phyloP scores from a whole-genome alignment of 2,113 vertebrate species.

The Morone saxatilis region DNA sequence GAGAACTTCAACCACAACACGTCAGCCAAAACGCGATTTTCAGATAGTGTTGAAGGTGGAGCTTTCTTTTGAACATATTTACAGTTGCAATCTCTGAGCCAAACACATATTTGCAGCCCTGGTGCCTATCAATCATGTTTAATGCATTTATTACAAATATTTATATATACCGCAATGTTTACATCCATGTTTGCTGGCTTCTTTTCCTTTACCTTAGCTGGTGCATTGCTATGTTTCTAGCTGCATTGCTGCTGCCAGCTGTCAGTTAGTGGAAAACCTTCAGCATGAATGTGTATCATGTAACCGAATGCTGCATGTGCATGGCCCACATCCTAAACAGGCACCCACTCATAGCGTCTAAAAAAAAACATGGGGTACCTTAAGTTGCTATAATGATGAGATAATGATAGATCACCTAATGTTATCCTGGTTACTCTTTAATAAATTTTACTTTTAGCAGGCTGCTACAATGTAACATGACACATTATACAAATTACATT shows the following conservation, averaged over 20 bases:
- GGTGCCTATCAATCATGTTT: background rate
- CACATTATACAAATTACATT: background rate
- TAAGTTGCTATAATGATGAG: background rate
- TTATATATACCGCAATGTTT: background rate
- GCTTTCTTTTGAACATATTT: background rate
- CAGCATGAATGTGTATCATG: background rate
- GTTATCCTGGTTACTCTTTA: background rate
- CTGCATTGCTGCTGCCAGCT: too few species aligned
- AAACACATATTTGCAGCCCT: background rate
- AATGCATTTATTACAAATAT: background rate
- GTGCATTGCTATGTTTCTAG: too few species aligned
- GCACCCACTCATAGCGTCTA: too few species aligned
- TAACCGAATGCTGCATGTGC: too few species aligned
- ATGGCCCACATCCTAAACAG: background rate
- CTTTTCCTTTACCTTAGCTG: too few species aligned
- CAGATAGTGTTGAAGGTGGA: background rate
- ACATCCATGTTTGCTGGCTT: background rate
- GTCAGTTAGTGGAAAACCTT: background rate
- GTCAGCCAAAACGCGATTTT: background rate
- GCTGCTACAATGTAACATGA: background rate
- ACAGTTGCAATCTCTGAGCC: background rate
- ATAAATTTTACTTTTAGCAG: background rate
- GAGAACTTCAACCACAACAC: background rate
- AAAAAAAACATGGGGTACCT: background rate
- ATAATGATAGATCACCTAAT: too few species aligned